Conservation (phyloP, 2,797 vertebrate genomes). For the Helarctos malayanus region DNA sequence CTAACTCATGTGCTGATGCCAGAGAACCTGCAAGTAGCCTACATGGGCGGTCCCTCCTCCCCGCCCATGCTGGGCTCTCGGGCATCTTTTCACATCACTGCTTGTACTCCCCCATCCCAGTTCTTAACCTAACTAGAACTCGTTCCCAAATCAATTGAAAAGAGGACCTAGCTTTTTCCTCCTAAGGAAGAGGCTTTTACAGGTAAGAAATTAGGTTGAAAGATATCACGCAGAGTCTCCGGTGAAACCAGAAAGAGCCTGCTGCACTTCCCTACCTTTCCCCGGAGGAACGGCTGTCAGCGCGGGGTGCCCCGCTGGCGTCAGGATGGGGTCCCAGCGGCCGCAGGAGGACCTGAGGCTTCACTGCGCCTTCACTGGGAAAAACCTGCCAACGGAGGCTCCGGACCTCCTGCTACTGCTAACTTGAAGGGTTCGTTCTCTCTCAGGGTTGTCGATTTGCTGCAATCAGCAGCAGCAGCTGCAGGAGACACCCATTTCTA, state of each 20-base stretch:
- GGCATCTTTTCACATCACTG: neutral
- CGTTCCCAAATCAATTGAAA: neutral
- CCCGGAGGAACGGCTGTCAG: neutral
- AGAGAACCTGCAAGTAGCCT: neutral
- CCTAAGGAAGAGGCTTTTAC: neutral
- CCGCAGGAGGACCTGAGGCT: neutral
- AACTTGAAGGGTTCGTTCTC: neutral
- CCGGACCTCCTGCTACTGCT: neutral
- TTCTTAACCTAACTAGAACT: constrained; percentile 3
- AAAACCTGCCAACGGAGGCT: neutral
- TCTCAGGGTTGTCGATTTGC: neutral
- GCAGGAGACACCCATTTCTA: neutral
- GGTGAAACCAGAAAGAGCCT: neutral
- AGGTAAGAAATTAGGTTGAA: neutral
- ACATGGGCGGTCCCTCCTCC: rapidly evolving
- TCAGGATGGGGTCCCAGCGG: rapidly evolving
- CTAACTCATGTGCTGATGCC: neutral
- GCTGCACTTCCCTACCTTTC: neutral
- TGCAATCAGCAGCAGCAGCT: neutral
- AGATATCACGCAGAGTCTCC: neutral
- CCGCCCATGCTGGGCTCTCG: rapidly evolving
- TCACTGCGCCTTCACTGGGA: neutral
- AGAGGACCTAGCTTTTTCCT: neutral
- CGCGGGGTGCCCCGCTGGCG: rapidly evolving
- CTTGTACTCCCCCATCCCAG: neutral